Evolutionary conservation across 30 jellyfish, hydroid and myxozoan genomes (phyloP).

Genomic region (Hydractinia echinata): DNA sequence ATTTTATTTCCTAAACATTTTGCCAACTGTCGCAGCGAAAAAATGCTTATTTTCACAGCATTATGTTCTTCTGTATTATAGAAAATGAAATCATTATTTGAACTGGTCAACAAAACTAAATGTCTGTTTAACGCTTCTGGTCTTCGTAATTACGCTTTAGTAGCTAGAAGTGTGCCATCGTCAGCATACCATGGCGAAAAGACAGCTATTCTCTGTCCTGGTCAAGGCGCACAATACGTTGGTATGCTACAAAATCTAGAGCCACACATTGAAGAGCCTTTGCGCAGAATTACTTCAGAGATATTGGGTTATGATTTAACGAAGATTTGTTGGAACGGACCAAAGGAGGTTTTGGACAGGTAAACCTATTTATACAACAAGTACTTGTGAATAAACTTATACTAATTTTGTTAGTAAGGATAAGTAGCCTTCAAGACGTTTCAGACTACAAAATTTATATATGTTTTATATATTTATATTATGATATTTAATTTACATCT

Average conservation of each 20-base stretch:
- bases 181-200: not conserved
- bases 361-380: not conserved
- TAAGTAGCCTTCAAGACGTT: not conserved
- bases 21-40: no score
- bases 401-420: not conserved
- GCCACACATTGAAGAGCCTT: not conserved
- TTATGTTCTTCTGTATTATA: no score
- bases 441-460: not conserved
- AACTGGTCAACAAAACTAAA: no score
- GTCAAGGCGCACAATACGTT: conserved; percentile 77
- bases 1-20: no score
- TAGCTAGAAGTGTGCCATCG: no score
- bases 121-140: no score
- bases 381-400: no score
- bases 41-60: no score
- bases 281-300: conserved; percentile 23
- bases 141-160: no score
- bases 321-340: conserved; percentile 53
- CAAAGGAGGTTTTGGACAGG: conserved; percentile 40
- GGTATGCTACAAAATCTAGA: conserved; percentile 60
- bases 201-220: conserved; percentile 47
- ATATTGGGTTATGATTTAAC: conserved; percentile 53
- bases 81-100: no score
- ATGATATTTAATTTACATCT: no score
- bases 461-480: no score